Conservation (phyloP, 2,113 vertebrate species). For the Saccopteryx bilineata region DNA sequence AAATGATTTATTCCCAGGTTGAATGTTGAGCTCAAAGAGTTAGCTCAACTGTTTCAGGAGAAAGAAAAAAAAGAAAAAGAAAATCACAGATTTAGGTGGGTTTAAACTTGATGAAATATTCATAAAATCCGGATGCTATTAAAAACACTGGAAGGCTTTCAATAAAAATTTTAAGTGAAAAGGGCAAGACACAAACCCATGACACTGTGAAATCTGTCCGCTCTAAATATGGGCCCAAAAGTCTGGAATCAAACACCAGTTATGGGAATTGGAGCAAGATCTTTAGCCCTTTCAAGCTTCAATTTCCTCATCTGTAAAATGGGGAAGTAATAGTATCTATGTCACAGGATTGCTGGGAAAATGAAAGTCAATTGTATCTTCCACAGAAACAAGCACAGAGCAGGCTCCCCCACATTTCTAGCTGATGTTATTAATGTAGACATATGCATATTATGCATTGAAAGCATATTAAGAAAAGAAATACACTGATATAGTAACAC, state of each 20-base stretch:
- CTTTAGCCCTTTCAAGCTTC: neutral
- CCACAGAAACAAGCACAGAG: neutral
- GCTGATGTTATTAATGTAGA: neutral
- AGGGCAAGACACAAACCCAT: neutral
- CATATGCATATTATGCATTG: neutral
- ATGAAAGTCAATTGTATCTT: neutral
- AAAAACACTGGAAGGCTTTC: conserved; percentile 34
- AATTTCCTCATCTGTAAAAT: conserved; percentile 39
- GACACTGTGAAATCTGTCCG: neutral
- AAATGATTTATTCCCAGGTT: conserved; percentile 17
- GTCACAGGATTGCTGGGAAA: neutral
- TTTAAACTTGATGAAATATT: conserved; percentile 7
- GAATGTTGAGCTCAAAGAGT: conserved; percentile 13
- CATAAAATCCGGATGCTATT: conserved; percentile 14
- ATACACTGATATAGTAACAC: neutral
- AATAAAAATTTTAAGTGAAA: conserved; percentile 15
- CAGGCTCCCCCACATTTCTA: neutral
- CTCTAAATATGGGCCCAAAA: neutral
- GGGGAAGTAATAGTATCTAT: accelerated
- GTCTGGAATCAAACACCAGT: neutral
- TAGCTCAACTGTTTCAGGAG: conserved; percentile 17
- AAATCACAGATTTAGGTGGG: neutral
- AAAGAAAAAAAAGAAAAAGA: neutral
- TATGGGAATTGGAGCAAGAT: neutral
- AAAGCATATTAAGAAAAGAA: neutral